Base-by-base conservation (phyloP, 2,888 invertebrate genomes). In the Ernsta delagoae region DNA sequence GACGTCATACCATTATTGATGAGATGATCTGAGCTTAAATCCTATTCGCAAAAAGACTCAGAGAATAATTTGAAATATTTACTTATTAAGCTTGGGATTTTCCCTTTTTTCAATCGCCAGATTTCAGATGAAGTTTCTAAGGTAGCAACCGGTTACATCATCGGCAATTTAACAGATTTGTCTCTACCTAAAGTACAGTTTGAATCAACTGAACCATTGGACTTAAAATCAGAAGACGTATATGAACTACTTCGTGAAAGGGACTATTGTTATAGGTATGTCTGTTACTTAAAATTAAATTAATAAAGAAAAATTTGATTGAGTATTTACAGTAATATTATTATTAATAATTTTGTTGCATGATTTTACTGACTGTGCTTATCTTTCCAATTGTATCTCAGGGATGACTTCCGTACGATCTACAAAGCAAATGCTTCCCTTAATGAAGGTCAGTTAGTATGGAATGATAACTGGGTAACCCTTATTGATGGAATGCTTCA, bases 211-310 rank as follows among this genome's bases (percentile, higher is more conserved):
- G 65, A 65, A 8, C 39, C 60, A n/a, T 65, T 78, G 56, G 66
- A 71, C n/a, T 70, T 83, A 0, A 69, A 66, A 5, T 70, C 78
- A 34, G 70, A 78, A 9, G 82, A 80, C 59, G 57, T 84, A 48
- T 86, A 86, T 70, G 67, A 77, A 16, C 70, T 80, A 36, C 69
- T 84, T 2, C 62, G 66, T 8, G 77, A 79, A 59, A 75, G 76
- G 64, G 78, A 79, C 53, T 80, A 78, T 68, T 63, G 61, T 8
- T 85, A 81, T 70, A 75, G 71, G 83, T 84, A 72, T 1, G 24
- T 34, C 2, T 5, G n/a, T 41, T 24, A 0, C 34, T 11, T 34
- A 24, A 24, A 7, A 53, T 53, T 24, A 8, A 5, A 12, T 7
- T 24, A 8, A 24, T 24, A 16, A 43, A 11, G 11, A 3, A 43